Percentiles rank a stretch among this genome's conserved stretches.
Conservation (phyloP, 2,888 invertebrate species). For the Mamestra brassicae region DNA sequence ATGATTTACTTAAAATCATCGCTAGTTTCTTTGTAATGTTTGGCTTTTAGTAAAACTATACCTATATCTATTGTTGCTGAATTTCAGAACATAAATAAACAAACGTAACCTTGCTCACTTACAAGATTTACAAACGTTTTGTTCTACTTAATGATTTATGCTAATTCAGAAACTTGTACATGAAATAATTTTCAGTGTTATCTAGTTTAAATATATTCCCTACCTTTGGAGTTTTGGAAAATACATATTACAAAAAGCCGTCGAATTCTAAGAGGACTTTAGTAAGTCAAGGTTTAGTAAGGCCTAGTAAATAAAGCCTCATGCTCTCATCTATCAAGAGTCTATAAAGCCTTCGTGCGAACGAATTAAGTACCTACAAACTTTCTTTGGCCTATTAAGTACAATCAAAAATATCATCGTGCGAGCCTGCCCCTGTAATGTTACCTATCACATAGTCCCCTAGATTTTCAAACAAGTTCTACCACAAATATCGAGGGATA, state of each 20-base stretch:
- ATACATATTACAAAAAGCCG: background rate
- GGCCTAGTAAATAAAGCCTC: background rate
- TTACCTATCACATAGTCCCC: background rate
- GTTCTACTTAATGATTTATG: slow-evolving; percentile 8
- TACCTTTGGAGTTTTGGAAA: too few relatives aligned
- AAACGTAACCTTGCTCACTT: slow-evolving; percentile 18
- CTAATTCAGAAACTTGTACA: slow-evolving; percentile 14
- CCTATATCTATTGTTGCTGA: background rate
- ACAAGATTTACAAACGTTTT: background rate
- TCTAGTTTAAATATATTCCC: background rate
- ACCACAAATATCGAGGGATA: slow-evolving; percentile 9
- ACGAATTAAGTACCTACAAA: background rate
- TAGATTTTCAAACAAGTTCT: slow-evolving; percentile 19
- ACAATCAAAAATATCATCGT: background rate
- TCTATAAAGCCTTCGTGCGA: background rate
- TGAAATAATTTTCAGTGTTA: background rate
- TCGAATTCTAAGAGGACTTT: too few relatives aligned
- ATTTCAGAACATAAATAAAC: slow-evolving; percentile 6
- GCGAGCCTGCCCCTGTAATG: background rate
- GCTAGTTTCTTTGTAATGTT: background rate
- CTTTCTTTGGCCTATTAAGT: background rate
- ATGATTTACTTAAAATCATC: background rate
- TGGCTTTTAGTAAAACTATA: background rate
- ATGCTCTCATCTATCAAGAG: background rate
- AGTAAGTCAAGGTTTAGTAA: background rate